phyloP scores from a whole-genome alignment of 2,797 vertebrate genomes.

The Huso huso region DNA sequence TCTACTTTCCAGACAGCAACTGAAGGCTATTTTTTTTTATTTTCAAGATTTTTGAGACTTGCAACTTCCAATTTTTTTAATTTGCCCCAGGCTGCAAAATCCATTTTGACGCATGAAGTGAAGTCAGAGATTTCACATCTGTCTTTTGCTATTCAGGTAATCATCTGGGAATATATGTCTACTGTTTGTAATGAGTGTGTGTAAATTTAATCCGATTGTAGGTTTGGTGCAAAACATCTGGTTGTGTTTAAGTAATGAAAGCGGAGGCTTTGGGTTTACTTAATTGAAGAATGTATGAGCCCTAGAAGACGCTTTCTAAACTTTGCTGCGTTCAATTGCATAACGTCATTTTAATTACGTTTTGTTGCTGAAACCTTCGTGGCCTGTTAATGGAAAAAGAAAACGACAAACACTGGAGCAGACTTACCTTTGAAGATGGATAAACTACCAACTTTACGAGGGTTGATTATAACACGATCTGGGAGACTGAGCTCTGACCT shows the following conservation, averaged over 20 bases:
- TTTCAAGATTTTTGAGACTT: too few relatives aligned
- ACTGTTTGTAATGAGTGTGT: constrained; percentile 35
- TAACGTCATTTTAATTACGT: constrained; percentile 47
- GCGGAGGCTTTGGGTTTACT: constrained; percentile 39
- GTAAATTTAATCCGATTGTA: constrained; percentile 37
- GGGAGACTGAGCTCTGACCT: too few relatives aligned
- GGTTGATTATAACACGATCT: too few relatives aligned
- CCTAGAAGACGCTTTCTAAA: constrained; percentile 24
- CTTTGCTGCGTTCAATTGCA: constrained; percentile 30
- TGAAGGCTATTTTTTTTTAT: too few relatives aligned
- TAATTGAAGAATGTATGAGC: constrained; percentile 38
- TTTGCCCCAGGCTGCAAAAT: constrained; percentile 17
- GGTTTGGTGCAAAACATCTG: constrained; percentile 51
- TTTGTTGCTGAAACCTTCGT: constrained; percentile 31
- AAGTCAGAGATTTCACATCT: constrained; percentile 37
- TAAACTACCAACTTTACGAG: too few relatives aligned
- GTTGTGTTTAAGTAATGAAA: constrained; percentile 46
- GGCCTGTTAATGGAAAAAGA: constrained; percentile 19
- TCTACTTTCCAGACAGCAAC: too few relatives aligned
- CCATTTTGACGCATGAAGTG: constrained; percentile 19
- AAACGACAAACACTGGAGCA: too few relatives aligned
- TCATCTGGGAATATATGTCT: constrained; percentile 39
- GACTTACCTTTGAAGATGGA: too few relatives aligned
- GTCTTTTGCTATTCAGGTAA: constrained; percentile 43
- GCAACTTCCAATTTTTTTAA: too few relatives aligned